Evolutionary conservation across 37 sponge, comb jelly and placozoan genomes (phyloP).

Genomic region (Aphrocallistes beatrix): DNA sequence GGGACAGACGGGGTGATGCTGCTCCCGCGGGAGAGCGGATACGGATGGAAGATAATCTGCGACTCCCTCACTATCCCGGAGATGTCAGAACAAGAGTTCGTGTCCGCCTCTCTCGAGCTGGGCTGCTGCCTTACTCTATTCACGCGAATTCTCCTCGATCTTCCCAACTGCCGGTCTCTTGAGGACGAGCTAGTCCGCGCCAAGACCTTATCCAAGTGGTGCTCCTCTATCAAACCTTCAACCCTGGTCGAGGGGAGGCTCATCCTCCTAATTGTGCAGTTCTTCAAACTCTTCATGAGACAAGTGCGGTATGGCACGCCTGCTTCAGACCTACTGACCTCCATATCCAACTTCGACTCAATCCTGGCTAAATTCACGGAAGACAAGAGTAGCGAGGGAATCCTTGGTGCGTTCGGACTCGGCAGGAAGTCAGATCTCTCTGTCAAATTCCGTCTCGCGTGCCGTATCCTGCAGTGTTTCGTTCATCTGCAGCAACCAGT

Average conservation of each 20-base stretch:
- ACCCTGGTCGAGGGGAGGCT: conserved; percentile 36
- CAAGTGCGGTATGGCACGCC: conserved; percentile 38
- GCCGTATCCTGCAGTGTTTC: conserved; percentile 47
- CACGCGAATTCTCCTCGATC: conserved; percentile 32
- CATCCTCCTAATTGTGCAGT: conserved; percentile 60
- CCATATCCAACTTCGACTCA: conserved; percentile 33
- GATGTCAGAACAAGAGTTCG: conserved; percentile 22
- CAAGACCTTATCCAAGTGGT: conserved; percentile 30
- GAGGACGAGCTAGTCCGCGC: conserved; percentile 36
- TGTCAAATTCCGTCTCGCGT: conserved; percentile 43
- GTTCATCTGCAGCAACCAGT: conserved; percentile 51
- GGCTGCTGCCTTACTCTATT: conserved; percentile 31
- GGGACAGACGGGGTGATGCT: conserved; percentile 17
- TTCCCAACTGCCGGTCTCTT: conserved; percentile 34
- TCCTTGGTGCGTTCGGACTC: conserved; percentile 69
- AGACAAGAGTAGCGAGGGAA: conserved; percentile 68
- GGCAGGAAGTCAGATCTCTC: conserved; percentile 61
- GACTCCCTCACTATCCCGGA: conserved; percentile 34
- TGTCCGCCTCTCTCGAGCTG: conserved; percentile 4
- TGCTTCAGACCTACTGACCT: conserved; percentile 23
- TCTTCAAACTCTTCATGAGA: conserved; percentile 35
- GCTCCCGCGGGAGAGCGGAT: conserved; percentile 28
- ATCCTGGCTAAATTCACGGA: conserved; percentile 40
- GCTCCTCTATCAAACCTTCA: background rate
- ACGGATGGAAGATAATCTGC: conserved; percentile 44